A percentile compares a stretch with the other conserved stretches of the same genome.
These are phyloP conservation scores for Drosophila sucinea DNA, from an alignment of 1,140 invertebrate species.

Conservation along the genomic window DNA sequence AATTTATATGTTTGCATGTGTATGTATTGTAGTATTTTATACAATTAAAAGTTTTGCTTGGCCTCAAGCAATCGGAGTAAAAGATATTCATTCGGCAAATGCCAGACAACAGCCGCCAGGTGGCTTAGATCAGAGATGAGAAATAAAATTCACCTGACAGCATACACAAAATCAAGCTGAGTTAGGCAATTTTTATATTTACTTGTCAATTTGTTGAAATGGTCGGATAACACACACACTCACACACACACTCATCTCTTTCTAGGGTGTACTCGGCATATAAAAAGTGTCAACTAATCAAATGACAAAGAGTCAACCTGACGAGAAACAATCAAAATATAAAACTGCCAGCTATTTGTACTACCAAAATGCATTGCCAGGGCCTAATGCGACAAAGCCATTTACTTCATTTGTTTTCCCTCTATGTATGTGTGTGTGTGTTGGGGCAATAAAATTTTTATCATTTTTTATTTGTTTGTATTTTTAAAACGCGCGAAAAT, in stretches of 20 bases:
- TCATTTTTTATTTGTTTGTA: slow-evolving; percentile 69
- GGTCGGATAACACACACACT: background rate
- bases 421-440: background rate
- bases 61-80: background rate
- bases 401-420: slow-evolving; percentile 71
- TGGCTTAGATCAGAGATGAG: background rate
- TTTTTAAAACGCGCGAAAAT: slow-evolving; percentile 63
- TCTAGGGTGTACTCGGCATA: slow-evolving; percentile 29
- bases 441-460: slow-evolving; percentile 74
- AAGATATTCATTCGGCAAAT: slow-evolving; percentile 13
- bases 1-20: background rate
- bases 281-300: slow-evolving; percentile 80
- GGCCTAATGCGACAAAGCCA: slow-evolving; percentile 70
- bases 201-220: slow-evolving; percentile 26
- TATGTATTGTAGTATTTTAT: slow-evolving; percentile 22
- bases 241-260: slow-evolving; percentile 34
- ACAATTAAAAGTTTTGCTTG: slow-evolving; percentile 32
- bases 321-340: slow-evolving; percentile 66
- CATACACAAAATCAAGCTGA: slow-evolving; percentile 1
- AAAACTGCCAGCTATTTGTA: slow-evolving; percentile 71
- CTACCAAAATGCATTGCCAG: slow-evolving; percentile 36
- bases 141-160: background rate
- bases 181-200: slow-evolving; percentile 29
- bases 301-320: slow-evolving; percentile 41
- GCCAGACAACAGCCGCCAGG: background rate